Percentiles rank a stretch among this genome's conserved stretches.
These are phyloP conservation scores for Zaprionus africanus DNA, from an alignment of 1,140 invertebrate species.

Conservation along the genomic window DNA sequence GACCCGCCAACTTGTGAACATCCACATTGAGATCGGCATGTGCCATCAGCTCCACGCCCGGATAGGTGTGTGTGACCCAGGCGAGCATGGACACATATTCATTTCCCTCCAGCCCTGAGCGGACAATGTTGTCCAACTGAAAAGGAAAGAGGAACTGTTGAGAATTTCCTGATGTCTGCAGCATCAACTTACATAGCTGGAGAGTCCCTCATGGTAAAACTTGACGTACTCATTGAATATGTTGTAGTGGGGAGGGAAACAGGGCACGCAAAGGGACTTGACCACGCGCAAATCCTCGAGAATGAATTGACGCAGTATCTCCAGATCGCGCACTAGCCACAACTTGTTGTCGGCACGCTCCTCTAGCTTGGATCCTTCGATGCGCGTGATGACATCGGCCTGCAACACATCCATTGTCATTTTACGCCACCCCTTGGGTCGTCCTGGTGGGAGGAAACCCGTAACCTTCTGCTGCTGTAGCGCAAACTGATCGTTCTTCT, in stretches of 20 bases:
- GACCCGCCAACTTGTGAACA: conserved; percentile 85
- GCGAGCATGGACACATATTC: conserved; percentile 97
- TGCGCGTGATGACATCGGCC: conserved; percentile 92
- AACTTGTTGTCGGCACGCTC: conserved; percentile 96
- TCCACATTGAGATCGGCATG: conserved; percentile 95
- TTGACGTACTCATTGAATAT: conserved; percentile 95
- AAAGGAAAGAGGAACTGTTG: background rate
- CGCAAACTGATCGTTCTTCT: conserved; percentile 94
- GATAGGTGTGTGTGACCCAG: conserved; percentile 96
- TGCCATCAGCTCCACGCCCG: conserved; percentile 92
- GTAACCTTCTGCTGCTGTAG: conserved; percentile 91
- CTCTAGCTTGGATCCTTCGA: conserved; percentile 96
- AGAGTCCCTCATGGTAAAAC: conserved; percentile 97
- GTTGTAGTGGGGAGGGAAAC: conserved; percentile 98
- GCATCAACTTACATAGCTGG: conserved; percentile 89
- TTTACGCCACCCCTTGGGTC: conserved; percentile 96
- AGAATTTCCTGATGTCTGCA: background rate
- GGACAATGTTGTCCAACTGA: conserved; percentile 94
- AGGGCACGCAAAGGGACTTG: conserved; percentile 95
- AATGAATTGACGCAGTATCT: conserved; percentile 93
- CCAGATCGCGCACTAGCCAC: conserved; percentile 94
- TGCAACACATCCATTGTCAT: conserved; percentile 94
- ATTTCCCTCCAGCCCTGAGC: conserved; percentile 95
- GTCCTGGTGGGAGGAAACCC: conserved; percentile 95
- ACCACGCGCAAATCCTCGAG: conserved; percentile 96